Evolutionary conservation across 2,113 vertebrate genomes (phyloP), one percentile per base, ranked within the genome.

Genomic region (Alces alces): DNA sequence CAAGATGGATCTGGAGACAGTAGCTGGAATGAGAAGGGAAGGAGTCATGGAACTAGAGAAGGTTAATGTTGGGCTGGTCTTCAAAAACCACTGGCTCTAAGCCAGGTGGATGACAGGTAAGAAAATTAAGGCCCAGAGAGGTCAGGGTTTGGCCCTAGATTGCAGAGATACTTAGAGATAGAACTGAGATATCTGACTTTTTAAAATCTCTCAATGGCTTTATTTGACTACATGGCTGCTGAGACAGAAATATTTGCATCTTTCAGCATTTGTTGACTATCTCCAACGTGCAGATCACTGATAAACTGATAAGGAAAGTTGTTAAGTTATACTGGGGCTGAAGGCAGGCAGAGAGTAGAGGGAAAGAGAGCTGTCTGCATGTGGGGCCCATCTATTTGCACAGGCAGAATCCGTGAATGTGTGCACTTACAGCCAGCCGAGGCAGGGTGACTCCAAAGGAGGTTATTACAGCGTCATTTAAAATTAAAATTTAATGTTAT

Each of bases 401-500:
- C 0, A 64, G 7, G 60, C 47, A 89, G 95, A 96, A 94, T 79
- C 4, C 2, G 64, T 73, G 61, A 95, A 95, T 50, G 13, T 85
- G 50, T 92, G 9, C 8, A 88, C 58, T 89, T 58, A 90, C 54
- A 95, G 78, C 60, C 39, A 85, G 82, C 6, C 9, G 10, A n/a
- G 7, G 6, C 36, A 86, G 43, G 45, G 19, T 8, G 79, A 87
- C 28, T 96, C 47, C 43, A 87, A 91, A 93, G 97, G 15, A 92
- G 25, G 11, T 61, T 70, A 92, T 96, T 98, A 89, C 23, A 92
- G 36, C 93, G 79, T 86, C 39, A 87, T 92, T 98, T 96, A 70
- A 89, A 97, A 96, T 83, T 95, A 95, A 97, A 96, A 94, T 95
- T 97, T 88, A 96, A 73, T 61, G 61, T 93, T 98, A 89, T 85